A percentile compares a stretch with the other conserved stretches of the same genome.
Evolutionary conservation across 2,797 vertebrate species (phyloP).

Genomic region (Acridotheres tristis): DNA sequence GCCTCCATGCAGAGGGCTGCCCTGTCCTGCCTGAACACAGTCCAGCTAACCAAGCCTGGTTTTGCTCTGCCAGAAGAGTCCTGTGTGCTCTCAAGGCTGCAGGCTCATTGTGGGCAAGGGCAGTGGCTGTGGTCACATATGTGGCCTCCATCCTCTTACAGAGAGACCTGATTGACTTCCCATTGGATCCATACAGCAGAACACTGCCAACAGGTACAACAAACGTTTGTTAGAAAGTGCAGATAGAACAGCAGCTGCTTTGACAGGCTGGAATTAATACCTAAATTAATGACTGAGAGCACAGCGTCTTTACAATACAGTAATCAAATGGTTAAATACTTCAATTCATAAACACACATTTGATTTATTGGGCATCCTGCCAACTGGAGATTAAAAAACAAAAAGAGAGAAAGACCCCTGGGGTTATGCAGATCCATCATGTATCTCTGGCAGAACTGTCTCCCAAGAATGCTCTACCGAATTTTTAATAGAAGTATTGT

Average conservation of each 20-base stretch:
- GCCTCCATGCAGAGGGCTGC: neutral
- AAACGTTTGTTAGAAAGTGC: neutral
- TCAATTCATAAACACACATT: neutral
- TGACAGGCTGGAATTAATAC: neutral
- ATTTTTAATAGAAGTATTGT: constrained; percentile 31
- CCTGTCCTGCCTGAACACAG: neutral
- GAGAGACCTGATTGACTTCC: fast-evolving
- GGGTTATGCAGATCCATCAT: constrained; percentile 27
- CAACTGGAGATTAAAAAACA: neutral
- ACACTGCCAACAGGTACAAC: neutral
- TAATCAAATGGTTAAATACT: constrained; percentile 21
- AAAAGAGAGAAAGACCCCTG: neutral
- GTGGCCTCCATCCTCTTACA: neutral
- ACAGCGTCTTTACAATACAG: neutral
- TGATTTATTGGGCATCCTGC: neutral
- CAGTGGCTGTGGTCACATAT: neutral
- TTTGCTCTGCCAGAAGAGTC: neutral
- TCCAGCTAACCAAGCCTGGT: neutral
- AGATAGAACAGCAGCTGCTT: constrained; percentile 24
- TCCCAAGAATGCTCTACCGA: neutral
- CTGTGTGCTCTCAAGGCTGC: neutral
- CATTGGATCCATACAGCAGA: neutral
- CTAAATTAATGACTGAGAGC: neutral
- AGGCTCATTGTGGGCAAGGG: neutral
- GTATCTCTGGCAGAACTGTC: constrained; percentile 14